Evolutionary conservation across 2,797 vertebrate species (phyloP).

Genomic region (Bradypodion pumilum): DNA sequence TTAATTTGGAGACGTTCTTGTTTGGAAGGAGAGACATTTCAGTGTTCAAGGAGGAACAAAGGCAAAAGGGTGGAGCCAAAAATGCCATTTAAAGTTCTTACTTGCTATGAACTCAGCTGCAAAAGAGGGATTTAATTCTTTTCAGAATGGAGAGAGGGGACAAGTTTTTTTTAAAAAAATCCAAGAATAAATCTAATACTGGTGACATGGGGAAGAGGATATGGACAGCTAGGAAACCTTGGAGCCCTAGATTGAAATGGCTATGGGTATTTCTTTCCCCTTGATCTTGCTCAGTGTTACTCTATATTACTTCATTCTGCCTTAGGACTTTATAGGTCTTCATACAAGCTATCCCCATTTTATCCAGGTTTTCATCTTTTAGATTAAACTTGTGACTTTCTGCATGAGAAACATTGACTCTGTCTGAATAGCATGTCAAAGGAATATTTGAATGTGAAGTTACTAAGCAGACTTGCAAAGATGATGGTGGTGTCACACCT

Average conservation of each 20-base stretch:
- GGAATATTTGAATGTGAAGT: background rate
- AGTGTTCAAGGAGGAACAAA: background rate
- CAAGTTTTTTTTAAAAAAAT: background rate
- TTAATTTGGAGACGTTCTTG: background rate
- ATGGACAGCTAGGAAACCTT: background rate
- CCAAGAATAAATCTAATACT: background rate
- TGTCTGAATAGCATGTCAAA: too few relatives aligned
- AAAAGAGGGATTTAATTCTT: too few relatives aligned
- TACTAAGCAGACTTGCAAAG: too few relatives aligned
- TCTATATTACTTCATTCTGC: too few relatives aligned
- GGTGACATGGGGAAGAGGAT: background rate
- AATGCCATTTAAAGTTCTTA: background rate
- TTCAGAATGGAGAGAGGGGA: background rate
- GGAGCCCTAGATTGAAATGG: background rate
- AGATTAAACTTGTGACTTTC: background rate
- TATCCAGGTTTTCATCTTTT: too few relatives aligned
- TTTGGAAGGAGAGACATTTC: background rate
- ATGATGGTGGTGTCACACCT: background rate
- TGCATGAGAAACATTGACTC: background rate
- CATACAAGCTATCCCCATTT: too few relatives aligned
- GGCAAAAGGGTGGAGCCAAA: background rate
- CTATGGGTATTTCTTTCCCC: background rate
- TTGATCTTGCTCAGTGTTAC: too few relatives aligned
- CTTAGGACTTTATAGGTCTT: too few relatives aligned
- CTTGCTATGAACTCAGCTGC: background rate